Percentiles rank a stretch among this genome's conserved stretches.
Conservation (phyloP, 2,797 vertebrate species). For the Bryconaethiops microstoma region DNA sequence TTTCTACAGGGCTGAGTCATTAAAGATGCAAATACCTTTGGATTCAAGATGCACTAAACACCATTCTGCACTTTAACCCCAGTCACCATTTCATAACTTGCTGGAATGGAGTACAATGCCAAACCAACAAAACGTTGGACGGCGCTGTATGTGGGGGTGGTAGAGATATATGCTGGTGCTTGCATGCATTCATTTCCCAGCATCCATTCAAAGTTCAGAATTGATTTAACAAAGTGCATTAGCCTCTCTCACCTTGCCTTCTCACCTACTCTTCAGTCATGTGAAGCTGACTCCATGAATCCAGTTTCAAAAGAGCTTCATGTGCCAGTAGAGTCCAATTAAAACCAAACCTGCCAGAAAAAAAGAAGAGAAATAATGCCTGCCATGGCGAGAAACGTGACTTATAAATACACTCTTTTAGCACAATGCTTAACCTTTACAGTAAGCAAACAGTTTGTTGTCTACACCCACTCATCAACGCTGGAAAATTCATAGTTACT, state of each 20-base stretch:
- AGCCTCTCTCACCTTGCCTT: background rate
- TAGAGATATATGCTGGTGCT: background rate
- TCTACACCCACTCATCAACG: background rate
- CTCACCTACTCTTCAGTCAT: background rate
- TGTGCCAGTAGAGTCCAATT: background rate
- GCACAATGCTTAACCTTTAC: background rate
- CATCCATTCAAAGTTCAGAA: constrained; percentile 4
- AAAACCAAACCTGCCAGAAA: background rate
- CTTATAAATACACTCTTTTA: background rate
- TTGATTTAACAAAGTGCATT: constrained; percentile 5
- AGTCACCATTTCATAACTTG: background rate
- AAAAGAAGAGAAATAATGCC: background rate
- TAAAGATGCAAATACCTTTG: background rate
- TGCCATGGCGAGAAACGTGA: background rate
- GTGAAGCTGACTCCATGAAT: background rate
- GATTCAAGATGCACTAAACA: background rate
- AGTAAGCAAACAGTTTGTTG: background rate
- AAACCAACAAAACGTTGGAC: background rate
- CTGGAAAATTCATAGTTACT: background rate
- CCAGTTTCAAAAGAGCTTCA: background rate
- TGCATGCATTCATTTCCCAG: background rate
- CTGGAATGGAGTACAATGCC: background rate
- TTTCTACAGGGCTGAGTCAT: background rate
- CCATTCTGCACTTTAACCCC: background rate
- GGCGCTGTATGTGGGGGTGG: background rate